Evolutionary conservation across 2,113 vertebrate genomes (phyloP).

Genomic region (Hylia prasina): DNA sequence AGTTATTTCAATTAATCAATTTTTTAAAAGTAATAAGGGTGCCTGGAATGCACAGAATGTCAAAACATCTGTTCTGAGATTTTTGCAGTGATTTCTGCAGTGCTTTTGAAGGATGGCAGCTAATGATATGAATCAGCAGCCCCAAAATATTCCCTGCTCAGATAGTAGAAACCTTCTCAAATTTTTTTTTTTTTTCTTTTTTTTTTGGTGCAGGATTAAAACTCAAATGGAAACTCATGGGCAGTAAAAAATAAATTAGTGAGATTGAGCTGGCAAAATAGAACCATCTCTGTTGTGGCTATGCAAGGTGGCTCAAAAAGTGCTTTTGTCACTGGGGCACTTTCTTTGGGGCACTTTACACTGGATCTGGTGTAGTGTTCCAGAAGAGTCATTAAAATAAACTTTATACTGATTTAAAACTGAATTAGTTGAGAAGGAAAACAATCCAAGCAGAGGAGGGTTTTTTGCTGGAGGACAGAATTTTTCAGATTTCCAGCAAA

Average conservation of each 20-base stretch:
- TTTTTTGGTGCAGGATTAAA: not conserved
- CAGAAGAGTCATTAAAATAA: not conserved
- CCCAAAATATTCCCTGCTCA: not conserved
- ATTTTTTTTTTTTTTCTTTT: not conserved
- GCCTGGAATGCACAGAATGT: not conserved
- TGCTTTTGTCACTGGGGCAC: not conserved
- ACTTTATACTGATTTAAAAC: not conserved
- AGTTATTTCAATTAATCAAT: not conserved
- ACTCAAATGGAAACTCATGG: not conserved
- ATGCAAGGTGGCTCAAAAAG: not conserved
- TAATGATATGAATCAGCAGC: not conserved
- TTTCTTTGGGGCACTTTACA: not conserved
- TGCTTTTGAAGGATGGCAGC: not conserved
- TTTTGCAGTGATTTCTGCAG: conserved; percentile 1
- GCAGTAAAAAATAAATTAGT: not conserved
- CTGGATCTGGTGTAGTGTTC: not conserved
- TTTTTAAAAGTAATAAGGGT: not conserved
- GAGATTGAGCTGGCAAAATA: not conserved
- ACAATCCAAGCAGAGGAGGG: not conserved
- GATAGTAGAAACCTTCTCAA: not conserved
- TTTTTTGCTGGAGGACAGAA: not conserved
- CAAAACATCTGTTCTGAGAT: not conserved
- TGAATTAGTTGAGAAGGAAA: not conserved
- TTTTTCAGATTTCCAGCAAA: not conserved
- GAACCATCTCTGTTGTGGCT: not conserved